phyloP scores from a whole-genome alignment of 1,140 invertebrate genomes.

The Anthonomus grandis region DNA sequence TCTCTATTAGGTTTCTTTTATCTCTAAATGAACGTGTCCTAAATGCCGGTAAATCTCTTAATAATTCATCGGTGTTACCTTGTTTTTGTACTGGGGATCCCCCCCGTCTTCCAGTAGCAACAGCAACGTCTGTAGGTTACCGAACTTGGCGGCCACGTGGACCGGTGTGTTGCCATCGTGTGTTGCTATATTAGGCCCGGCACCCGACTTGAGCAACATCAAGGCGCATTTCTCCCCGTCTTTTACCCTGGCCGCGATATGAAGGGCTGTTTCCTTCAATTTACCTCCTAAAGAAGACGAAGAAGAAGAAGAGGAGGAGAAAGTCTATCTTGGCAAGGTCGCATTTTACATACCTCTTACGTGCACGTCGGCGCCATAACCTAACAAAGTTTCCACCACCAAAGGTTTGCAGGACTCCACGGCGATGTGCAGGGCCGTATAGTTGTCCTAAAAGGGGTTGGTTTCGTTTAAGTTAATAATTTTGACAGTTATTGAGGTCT shows the following conservation, averaged over 20 bases:
- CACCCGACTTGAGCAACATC: conserved; percentile 96
- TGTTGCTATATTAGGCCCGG: conserved; percentile 87
- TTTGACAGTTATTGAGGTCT: conserved; percentile 43
- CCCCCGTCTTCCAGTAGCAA: conserved; percentile 87
- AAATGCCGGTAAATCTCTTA: neutral
- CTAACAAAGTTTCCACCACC: conserved; percentile 94
- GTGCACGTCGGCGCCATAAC: conserved; percentile 95
- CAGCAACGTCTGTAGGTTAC: conserved; percentile 80
- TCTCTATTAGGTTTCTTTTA: no score
- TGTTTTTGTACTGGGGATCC: conserved; percentile 85
- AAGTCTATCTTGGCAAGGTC: no score
- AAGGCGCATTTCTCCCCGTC: conserved; percentile 95
- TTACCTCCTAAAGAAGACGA: conserved; percentile 65
- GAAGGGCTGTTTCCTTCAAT: conserved; percentile 87
- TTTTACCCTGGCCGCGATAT: conserved; percentile 89
- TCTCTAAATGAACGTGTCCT: no score
- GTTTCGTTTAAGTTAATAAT: conserved; percentile 8
- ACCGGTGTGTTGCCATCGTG: conserved; percentile 93
- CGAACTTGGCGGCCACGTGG: conserved; percentile 85
- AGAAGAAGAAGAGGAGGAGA: no score
- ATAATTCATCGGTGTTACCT: conserved; percentile 57
- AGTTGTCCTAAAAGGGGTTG: conserved; percentile 74
- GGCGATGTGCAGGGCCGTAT: conserved; percentile 98
- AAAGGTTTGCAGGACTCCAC: conserved; percentile 93
- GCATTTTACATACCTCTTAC: conserved; percentile 64